phyloP scores from a whole-genome alignment of 2,797 vertebrate species.

The Syndactyla subalaris region DNA sequence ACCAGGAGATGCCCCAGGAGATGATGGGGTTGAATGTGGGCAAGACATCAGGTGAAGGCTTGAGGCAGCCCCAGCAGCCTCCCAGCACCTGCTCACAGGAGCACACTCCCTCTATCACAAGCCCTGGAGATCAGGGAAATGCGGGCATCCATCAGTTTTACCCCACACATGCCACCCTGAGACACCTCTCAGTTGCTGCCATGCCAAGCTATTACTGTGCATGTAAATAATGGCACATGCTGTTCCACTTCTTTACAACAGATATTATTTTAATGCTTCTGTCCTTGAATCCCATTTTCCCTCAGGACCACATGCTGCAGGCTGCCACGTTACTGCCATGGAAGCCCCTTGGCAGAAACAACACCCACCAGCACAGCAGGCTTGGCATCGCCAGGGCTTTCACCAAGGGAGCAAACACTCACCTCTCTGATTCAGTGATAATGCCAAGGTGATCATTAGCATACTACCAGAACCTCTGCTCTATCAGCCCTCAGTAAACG shows the following conservation, averaged over 20 bases:
- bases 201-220: neutral
- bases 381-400: neutral
- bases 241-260: neutral
- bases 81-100: neutral
- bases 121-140: rapidly evolving
- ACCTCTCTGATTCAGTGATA: neutral
- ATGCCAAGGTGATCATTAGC: neutral
- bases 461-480: conserved; percentile 20
- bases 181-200: neutral
- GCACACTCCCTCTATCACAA: rapidly evolving
- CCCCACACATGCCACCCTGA: neutral
- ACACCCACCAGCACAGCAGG: rapidly evolving
- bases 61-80: neutral
- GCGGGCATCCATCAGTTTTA: neutral
- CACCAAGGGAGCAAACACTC: neutral
- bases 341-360: neutral
- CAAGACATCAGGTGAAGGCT: neutral
- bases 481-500: neutral
- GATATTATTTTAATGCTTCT: neutral
- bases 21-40: neutral
- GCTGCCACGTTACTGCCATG: rapidly evolving
- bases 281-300: neutral
- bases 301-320: rapidly evolving
- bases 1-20: neutral
- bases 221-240: neutral